A percentile compares a stretch with the other conserved stretches of the same genome.
phyloP scores from a whole-genome alignment of 2,113 vertebrate genomes.

The Carassius auratus region DNA sequence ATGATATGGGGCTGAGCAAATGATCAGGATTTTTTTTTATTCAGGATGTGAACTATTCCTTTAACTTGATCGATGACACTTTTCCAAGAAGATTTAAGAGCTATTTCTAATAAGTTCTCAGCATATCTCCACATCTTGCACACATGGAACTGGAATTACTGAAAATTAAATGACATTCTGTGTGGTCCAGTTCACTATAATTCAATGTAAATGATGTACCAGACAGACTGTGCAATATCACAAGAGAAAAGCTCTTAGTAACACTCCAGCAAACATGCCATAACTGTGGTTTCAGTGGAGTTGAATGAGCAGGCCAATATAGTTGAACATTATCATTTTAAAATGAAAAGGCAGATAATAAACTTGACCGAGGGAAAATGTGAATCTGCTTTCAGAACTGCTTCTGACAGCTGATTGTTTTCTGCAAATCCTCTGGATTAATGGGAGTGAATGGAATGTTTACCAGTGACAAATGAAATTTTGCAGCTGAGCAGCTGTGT shows the following conservation, averaged over 20 bases:
- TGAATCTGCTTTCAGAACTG: not conserved
- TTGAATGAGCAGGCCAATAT: not conserved
- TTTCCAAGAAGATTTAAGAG: no score
- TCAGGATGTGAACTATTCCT: no score
- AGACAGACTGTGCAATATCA: not conserved
- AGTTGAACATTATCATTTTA: not conserved
- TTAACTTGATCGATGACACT: no score
- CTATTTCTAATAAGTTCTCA: not conserved
- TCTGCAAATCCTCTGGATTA: conserved; percentile 9
- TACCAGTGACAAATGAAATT: conserved; percentile 32
- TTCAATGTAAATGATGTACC: not conserved
- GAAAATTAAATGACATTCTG: not conserved
- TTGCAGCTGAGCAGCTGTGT: conserved; percentile 28
- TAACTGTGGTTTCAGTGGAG: not conserved
- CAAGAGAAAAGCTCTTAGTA: not conserved
- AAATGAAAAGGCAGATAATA: not conserved
- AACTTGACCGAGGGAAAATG: conserved; percentile 21
- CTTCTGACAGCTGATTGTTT: conserved; percentile 14
- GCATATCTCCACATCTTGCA: not conserved
- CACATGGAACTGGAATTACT: not conserved
- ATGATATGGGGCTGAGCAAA: no score
- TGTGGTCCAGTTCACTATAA: not conserved
- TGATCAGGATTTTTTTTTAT: no score
- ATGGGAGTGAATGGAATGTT: conserved; percentile 26
- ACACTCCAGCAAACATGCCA: not conserved